Base-by-base conservation (phyloP, 2,888 invertebrate genomes). In the Antitype chi region DNA sequence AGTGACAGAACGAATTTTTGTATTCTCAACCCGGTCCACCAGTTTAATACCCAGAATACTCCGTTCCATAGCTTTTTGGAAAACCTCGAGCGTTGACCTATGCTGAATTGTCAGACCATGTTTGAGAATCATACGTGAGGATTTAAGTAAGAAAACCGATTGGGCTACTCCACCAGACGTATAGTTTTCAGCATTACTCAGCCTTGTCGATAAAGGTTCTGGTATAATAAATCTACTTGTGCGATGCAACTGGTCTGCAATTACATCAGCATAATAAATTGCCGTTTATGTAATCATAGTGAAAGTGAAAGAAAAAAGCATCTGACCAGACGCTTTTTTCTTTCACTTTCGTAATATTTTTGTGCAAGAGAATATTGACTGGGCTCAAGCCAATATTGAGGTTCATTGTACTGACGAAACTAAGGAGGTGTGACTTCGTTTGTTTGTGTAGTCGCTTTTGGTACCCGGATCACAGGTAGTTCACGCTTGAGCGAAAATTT, bases 401-500 rank as follows among this genome's bases (percentile, higher is more conserved):
- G 82, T 81, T 84, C 70, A 64, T 55, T 47, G 85, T 80, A 75
- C 79, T 38, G 62, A 4, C 28, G 17, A 62, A 74, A 79, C 60
- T 66, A n/a, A 66, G 64, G 77, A 43, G 62, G 63, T 59, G 68
- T 55, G 60, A 52, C 60, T 71, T 70, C 52, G 43, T 70, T 60
- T 82, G 64, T 66, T 70, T 68, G 20, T 25, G 69, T n/a, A 32
- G 62, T 70, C 20, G 63, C 9, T 71, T 80, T 80, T 60, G 63
- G 66, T 80, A 75, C 75, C 69, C 74, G 63, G 70, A 83, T 59
- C 43, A 49, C 55, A 17, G 47, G 53, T 67, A 55, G n/a, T 23
- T 75, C 57, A 70, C 69, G 66, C 23, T 43, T 71, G 69, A 38
- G 53, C 47, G 32, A 64, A 64, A 63, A 78, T 13, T 5, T 25